Evolutionary conservation across 2,888 invertebrate species (phyloP), one percentile per base, ranked within the genome.

Genomic region (Hofmannophila pseudospretella): DNA sequence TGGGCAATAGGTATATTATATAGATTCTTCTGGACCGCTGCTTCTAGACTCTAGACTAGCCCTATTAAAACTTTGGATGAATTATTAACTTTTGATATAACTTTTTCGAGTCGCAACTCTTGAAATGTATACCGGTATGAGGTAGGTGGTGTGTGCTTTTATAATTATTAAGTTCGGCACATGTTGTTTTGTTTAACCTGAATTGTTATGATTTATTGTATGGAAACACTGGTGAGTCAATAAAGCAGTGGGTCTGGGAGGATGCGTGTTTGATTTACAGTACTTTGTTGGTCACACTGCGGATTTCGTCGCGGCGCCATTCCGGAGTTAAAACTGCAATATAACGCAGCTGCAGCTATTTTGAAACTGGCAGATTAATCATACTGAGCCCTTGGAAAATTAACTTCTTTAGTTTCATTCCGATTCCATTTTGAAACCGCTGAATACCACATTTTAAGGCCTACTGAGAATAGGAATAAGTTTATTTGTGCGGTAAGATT

Each of bases 121-220:
- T 16, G 3, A 16, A 16, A 16, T 5, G 16, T 16, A n/a, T n/a
- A n/a, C 16, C 16, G 16, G 16, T 16, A 5, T 3, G 16, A 4
- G 16, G 16, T 16, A 5, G 16, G 16, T 16, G 16, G 16, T 16
- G 16, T 16, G 16, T 16, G n/a, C n/a, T n/a, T n/a, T 78, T 81
- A 76, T 79, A 58, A 61, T 60, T 65, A 77, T 80, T 80, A 75
- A 79, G 77, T 80, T 81, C 78, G 73, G 76, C 79, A 82, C 79
- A 78, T 77, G 77, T 85, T 84, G 81, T 84, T 85, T 85, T 84
- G 82, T 86, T 86, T 80, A 80, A 81, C 79, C 73, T 78, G 77
- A 80, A 79, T 81, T 85, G 85, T 84, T 86, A 85, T 86, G 81
- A 85, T 85, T 85, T 81, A 81, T 82, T 86, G 84, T 87, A 86